Base-by-base conservation (phyloP, 2,888 invertebrate genomes). In the Lasioglossum marginatum region DNA sequence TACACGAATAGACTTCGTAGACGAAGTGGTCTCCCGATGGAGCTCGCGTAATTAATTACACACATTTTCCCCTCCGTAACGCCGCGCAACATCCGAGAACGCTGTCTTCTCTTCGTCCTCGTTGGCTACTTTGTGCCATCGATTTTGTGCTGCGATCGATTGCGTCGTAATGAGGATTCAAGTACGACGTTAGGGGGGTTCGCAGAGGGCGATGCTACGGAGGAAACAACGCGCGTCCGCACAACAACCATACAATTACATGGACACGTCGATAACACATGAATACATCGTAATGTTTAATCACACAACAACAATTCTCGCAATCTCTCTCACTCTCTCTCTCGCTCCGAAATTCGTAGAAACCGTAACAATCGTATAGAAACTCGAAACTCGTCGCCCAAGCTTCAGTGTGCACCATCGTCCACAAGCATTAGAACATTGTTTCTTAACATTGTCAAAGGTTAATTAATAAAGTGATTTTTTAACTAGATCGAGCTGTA, bases 321-420 rank as follows among this genome's bases (percentile, higher is more conserved):
- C 60, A 16, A 5, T 60, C 14, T 1, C 60, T 57, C 57, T 27
- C 60, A 12, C n/a, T 10, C 12, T 27, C 45, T 77, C 45, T 60
- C 40, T 34, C 27, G 23, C 74, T 63, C 63, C 52, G 14, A 60
- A 66, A 78, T 34, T 85, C 72, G 84, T 85, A 85, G 78, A 85
- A 85, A 85, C 75, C 12, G 77, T 78, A 83, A 75, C 84, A 85
- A 85, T 83, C 71, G 78, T 66, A 63, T 83, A 85, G 84, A 85
- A 85, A 85, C 71, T 75, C 78, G 70, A 78, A 84, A 43, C 34
- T 40, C 73, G 37, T 43, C 37, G 34, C 68, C 31, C 63, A 31
- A 27, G 63, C 37, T 34, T 37, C 23, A 43, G 16, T 45, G 63
- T 71, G 14, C 43, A 43, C 27, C 16, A 5, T 43, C 63, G 63